These are phyloP conservation scores for Keiferia lycopersicella DNA, from an alignment of 2,888 invertebrate species.

Conservation along the genomic window DNA sequence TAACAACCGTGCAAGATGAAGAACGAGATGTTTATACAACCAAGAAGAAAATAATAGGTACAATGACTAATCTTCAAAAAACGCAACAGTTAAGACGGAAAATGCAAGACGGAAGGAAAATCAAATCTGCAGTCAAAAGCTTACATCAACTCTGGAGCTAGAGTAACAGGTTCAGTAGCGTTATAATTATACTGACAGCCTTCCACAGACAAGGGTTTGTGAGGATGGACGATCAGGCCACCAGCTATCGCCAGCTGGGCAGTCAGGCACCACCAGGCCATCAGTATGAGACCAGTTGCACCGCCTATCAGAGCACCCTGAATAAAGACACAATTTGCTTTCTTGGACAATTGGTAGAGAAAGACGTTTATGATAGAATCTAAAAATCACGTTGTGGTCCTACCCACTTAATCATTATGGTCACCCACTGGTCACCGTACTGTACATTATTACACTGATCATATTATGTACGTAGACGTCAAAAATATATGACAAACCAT, in stretches of 20 bases:
- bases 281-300: constrained; percentile 73
- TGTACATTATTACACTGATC: too few relatives aligned
- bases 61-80: too few relatives aligned
- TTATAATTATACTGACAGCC: constrained; percentile 85
- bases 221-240: constrained; percentile 83
- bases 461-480: too few relatives aligned
- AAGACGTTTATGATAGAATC: too few relatives aligned
- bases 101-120: neutral
- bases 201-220: constrained; percentile 83
- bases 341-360: neutral
- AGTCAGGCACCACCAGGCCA: constrained; percentile 83
- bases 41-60: neutral
- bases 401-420: too few relatives aligned
- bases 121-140: constrained; percentile 9
- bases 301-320: constrained; percentile 84
- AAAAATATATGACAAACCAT: too few relatives aligned
- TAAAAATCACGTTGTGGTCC: too few relatives aligned
- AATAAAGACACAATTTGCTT: constrained; percentile 27
- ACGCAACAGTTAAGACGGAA: too few relatives aligned
- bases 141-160: constrained; percentile 35
- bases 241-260: constrained; percentile 83
- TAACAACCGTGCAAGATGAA: too few relatives aligned
- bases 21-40: too few relatives aligned
- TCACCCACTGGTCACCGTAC: too few relatives aligned
- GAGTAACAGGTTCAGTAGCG: constrained; percentile 40